phyloP scores from a whole-genome alignment of 2,797 vertebrate genomes.

The Tadarida brasiliensis region DNA sequence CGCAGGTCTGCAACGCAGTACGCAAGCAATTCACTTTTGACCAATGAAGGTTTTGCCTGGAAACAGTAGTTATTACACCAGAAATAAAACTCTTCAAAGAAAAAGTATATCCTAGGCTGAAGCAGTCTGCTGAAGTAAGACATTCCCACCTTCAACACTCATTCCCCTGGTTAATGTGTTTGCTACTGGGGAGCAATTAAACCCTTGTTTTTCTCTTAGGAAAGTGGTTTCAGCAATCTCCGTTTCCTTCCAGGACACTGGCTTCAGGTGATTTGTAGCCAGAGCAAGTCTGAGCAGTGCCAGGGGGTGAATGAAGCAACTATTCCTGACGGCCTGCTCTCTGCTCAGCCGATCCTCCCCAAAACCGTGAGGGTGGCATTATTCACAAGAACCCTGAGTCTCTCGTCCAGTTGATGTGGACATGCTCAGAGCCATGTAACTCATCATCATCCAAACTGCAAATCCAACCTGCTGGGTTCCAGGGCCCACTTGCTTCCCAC shows the following conservation, averaged over 20 bases:
- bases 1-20: no score
- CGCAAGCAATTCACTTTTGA: neutral
- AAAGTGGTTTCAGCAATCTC: neutral
- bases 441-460: neutral
- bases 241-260: neutral
- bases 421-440: neutral
- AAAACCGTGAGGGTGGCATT: accelerated
- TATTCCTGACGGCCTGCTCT: accelerated
- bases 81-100: neutral
- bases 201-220: neutral
- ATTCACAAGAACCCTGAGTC: neutral
- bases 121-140: neutral
- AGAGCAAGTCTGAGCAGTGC: neutral
- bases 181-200: neutral
- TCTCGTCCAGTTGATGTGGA: no score
- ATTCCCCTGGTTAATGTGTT: no score
- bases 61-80: neutral
- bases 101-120: neutral
- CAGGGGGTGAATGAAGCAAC: neutral
- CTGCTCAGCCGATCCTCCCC: accelerated
- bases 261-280: neutral
- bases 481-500: neutral
- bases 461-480: neutral
- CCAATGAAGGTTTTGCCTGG: neutral
- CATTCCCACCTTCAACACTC: neutral